Evolutionary conservation across 2,113 vertebrate species (phyloP), one percentile per base, ranked within the genome.

Genomic region (Eubucco bourcierii): DNA sequence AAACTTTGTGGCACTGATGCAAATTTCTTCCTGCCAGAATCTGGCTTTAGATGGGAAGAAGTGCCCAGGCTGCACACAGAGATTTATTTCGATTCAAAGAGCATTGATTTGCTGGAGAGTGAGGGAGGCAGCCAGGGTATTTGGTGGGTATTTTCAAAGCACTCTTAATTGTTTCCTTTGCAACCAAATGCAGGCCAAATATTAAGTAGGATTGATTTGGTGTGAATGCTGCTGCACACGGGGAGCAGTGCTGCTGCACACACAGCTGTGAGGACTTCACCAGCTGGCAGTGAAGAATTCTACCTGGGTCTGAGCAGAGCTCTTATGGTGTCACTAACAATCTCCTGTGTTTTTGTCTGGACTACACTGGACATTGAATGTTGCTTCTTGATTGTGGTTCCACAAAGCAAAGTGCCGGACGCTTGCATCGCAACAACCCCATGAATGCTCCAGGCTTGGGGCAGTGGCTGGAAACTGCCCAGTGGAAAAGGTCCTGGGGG

Each of bases 41-140:
- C 71, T 74, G 72, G 11, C 72, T 82, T 53, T 39, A 58, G 66
- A 87, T 96, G 81, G 88, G 33, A 13, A 76, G 63, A 95, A 79
- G 66, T 66, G 59, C 61, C 86, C 78, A 85, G 67, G 41, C 47
- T 3, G 27, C 8, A 17, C 50, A 14, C n/a, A 83, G 81, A 94
- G 44, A 87, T 82, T 84, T 81, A 70, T 88, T 94, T 93, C 84
- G 15, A 44, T 70, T 70, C 44, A 1, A 4, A 65, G 59, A 44
- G 37, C 74, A 34, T 76, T 64, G 87, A 83, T 95, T 88, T 88
- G 56, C 60, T 21, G 0, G 82, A 71, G 86, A 79, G 34, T 9
- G 16, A 25, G 28, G n/a, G 74, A 67, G 23, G 25, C 25, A 73
- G 31, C 46, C 1, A 1, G 0, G 0, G 67, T 20, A 2, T 58